A percentile compares a stretch with the other conserved stretches of the same genome.
Evolutionary conservation across 2,113 vertebrate species (phyloP).

Genomic region (Chloroceryle aenea): DNA sequence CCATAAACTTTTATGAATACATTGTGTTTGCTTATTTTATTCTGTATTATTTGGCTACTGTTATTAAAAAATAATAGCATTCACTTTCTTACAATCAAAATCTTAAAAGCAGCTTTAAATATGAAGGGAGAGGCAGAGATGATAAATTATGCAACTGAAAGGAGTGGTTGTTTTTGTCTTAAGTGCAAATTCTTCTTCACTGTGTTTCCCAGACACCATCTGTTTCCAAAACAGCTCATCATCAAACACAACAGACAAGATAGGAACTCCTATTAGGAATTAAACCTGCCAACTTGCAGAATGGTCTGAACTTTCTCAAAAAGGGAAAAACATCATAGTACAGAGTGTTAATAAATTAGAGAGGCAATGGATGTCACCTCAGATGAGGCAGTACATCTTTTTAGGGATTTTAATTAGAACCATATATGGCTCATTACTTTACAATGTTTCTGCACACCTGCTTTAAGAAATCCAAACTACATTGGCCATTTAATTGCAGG

Average conservation of each 20-base stretch:
- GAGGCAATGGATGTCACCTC: not conserved
- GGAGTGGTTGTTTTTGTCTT: not conserved
- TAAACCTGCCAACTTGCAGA: conserved; percentile 9
- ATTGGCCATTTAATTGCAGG: not conserved
- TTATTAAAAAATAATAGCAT: conserved; percentile 7
- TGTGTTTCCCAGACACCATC: conserved; percentile 32
- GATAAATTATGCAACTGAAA: conserved; percentile 13
- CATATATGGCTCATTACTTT: not conserved
- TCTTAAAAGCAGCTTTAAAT: conserved; percentile 10
- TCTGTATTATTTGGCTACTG: conserved; percentile 10
- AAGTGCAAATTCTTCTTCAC: not conserved
- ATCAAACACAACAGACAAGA: not conserved
- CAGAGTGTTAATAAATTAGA: conserved; percentile 10
- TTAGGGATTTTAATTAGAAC: not conserved
- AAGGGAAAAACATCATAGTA: not conserved
- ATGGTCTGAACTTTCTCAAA: not conserved
- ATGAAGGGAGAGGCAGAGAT: not conserved
- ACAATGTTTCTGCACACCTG: not conserved
- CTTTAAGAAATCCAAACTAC: not conserved
- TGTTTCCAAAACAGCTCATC: conserved; percentile 26
- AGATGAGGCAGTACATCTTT: not conserved
- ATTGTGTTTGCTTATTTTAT: not conserved
- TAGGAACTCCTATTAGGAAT: not conserved
- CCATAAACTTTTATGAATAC: not conserved
- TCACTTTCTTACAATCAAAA: conserved; percentile 10